Percentiles rank a stretch among this genome's conserved stretches.
phyloP scores from a whole-genome alignment of 2,888 invertebrate genomes.

The Lasius platythorax region DNA sequence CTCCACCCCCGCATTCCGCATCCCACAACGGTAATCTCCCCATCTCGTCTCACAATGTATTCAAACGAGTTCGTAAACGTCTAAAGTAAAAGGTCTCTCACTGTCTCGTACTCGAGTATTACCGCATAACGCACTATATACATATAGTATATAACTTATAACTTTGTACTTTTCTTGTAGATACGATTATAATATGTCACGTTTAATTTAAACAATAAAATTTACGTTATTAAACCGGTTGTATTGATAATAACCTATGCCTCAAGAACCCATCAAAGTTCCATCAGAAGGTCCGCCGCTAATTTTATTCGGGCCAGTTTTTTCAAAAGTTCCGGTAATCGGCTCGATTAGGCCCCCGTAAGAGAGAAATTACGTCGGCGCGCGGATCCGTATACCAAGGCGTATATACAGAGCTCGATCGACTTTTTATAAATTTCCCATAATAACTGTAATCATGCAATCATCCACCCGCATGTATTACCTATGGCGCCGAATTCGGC shows the following conservation, averaged over 20 bases:
- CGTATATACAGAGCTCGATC: conserved; percentile 47
- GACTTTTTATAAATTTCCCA: conserved; percentile 71
- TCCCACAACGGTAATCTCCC: conserved; percentile 20
- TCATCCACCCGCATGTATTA: conserved; percentile 73
- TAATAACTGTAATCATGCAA: conserved; percentile 74
- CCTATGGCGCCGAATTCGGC: conserved; percentile 42
- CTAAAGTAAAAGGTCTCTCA: conserved; percentile 64
- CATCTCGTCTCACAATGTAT: conserved; percentile 51
- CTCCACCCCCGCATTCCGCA: conserved; percentile 25
- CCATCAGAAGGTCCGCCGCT: conserved; percentile 18
- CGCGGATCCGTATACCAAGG: background rate
- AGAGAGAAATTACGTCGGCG: conserved; percentile 58
- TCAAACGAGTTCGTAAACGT: conserved; percentile 64
- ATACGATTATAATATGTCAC: conserved; percentile 82
- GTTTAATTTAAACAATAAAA: conserved; percentile 84
- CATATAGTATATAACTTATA: conserved; percentile 80
- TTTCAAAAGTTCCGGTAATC: conserved; percentile 65
- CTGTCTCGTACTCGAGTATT: conserved; percentile 72
- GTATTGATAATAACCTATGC: conserved; percentile 24
- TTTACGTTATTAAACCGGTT: conserved; percentile 79
- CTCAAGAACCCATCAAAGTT: conserved; percentile 37
- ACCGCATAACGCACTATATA: conserved; percentile 72
- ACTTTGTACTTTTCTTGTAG: conserved; percentile 85
- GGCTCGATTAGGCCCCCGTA: conserved; percentile 60
- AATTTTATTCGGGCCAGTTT: conserved; percentile 45